A percentile compares a stretch with the other conserved stretches of the same genome.
phyloP scores from a whole-genome alignment of 2,888 invertebrate species.

The Empis livida region DNA sequence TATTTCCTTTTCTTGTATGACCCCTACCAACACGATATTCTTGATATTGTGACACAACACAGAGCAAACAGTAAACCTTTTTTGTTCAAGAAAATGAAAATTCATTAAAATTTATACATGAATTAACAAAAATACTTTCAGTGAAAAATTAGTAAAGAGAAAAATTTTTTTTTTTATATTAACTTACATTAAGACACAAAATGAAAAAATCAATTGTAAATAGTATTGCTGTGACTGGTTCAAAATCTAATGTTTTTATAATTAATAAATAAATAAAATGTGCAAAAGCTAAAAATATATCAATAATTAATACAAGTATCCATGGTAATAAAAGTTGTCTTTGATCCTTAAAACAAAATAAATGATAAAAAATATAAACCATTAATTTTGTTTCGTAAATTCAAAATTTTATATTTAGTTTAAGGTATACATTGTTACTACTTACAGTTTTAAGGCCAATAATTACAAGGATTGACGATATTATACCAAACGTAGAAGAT shows the following conservation, averaged over 20 bases:
- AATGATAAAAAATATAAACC: too few relatives aligned
- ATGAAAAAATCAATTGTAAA: conserved; percentile 70
- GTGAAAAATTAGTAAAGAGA: not conserved
- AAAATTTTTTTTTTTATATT: not conserved
- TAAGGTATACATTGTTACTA: not conserved
- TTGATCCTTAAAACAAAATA: conserved; percentile 52
- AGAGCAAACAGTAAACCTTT: conserved; percentile 67
- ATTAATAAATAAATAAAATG: conserved; percentile 54
- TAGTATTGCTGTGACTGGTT: conserved; percentile 60
- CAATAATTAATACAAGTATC: conserved; percentile 52
- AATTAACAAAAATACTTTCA: conserved; percentile 2
- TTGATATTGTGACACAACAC: conserved; percentile 78
- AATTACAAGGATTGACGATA: conserved; percentile 52
- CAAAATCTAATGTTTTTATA: conserved; percentile 53
- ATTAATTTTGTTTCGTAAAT: too few relatives aligned
- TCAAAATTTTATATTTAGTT: not conserved
- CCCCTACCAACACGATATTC: conserved; percentile 55
- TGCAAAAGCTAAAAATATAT: conserved; percentile 51
- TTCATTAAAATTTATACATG: not conserved
- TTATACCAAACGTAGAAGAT: conserved; percentile 53
- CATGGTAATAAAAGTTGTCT: conserved; percentile 60
- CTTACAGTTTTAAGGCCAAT: conserved; percentile 57
- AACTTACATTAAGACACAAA: conserved; percentile 62
- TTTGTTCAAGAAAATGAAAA: not conserved
- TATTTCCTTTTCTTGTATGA: too few relatives aligned